A percentile compares a stretch with the other conserved stretches of the same genome.
Conservation (phyloP, 2,113 vertebrate species). For the Cervus canadensis region DNA sequence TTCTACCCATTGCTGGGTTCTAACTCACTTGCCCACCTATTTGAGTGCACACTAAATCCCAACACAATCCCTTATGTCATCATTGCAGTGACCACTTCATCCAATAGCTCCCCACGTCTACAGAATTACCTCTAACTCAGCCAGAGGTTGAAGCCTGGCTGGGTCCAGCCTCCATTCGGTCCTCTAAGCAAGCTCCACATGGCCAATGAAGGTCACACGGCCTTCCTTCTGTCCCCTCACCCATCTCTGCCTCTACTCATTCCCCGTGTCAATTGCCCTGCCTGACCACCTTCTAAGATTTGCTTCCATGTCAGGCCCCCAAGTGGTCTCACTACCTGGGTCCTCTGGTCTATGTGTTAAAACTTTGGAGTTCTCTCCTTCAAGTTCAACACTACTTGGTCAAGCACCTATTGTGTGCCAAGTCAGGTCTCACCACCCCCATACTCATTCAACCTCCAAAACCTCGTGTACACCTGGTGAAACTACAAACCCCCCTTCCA, state of each 20-base stretch:
- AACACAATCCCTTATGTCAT: background rate
- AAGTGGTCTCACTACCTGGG: background rate
- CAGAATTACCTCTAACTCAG: background rate
- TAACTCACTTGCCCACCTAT: background rate
- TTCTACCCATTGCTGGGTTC: background rate
- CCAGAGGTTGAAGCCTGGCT: background rate
- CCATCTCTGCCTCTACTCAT: background rate
- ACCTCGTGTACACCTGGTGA: background rate
- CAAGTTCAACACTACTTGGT: background rate
- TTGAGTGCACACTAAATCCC: background rate
- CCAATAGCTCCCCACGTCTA: accelerated
- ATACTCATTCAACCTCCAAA: background rate
- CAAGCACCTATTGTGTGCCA: background rate
- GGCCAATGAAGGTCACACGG: accelerated
- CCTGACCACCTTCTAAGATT: background rate
- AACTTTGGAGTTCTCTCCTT: background rate
- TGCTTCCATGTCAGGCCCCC: background rate
- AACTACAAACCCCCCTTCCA: background rate
- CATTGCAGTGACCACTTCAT: background rate
- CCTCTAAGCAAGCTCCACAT: background rate
- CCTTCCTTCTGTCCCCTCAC: background rate
- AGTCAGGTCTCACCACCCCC: background rate
- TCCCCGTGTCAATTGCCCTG: background rate
- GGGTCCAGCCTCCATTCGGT: background rate
- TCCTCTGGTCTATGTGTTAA: background rate